Evolutionary conservation across 2,888 invertebrate species (phyloP).

Genomic region (Holacanthella duospinosa): DNA sequence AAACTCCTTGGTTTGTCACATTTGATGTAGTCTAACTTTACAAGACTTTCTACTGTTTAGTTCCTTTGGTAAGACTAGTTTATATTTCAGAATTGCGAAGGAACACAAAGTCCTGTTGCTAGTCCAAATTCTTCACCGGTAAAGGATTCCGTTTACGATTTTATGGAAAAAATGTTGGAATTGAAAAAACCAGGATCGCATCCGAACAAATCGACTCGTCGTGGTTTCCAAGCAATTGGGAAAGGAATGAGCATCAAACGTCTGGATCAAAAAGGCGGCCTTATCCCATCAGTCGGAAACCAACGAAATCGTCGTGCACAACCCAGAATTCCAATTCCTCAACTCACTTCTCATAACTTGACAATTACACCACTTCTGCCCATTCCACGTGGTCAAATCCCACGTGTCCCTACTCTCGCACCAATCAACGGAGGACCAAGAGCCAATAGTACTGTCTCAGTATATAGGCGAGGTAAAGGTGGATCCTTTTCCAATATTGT

Average conservation of each 20-base stretch:
- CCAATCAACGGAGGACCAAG: conserved; percentile 13
- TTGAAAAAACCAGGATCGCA: conserved; percentile 1
- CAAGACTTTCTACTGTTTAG: too few species aligned
- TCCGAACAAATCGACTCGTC: neutral
- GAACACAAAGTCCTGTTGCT: neutral
- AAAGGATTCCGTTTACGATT: neutral
- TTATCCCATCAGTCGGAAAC: neutral
- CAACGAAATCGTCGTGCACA: neutral
- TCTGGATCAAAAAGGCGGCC: neutral
- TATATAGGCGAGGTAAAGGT: neutral
- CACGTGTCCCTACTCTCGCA: conserved; percentile 28
- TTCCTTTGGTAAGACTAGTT: too few species aligned
- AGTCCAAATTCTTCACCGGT: neutral
- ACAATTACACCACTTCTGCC: conserved; percentile 30
- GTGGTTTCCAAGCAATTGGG: neutral
- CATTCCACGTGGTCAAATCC: conserved; percentile 14
- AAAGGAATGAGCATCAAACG: neutral
- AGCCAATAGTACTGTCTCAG: neutral
- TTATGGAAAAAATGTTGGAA: neutral
- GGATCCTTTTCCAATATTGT: neutral
- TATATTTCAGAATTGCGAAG: conserved; percentile 23
- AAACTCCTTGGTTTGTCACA: too few species aligned
- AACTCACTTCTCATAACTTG: conserved; percentile 21
- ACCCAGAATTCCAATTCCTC: conserved; percentile 18
- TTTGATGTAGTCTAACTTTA: neutral